These are phyloP conservation scores for Ichneumoninae sp. DNA, from an alignment of 2,888 invertebrate genomes.

Conservation along the genomic window DNA sequence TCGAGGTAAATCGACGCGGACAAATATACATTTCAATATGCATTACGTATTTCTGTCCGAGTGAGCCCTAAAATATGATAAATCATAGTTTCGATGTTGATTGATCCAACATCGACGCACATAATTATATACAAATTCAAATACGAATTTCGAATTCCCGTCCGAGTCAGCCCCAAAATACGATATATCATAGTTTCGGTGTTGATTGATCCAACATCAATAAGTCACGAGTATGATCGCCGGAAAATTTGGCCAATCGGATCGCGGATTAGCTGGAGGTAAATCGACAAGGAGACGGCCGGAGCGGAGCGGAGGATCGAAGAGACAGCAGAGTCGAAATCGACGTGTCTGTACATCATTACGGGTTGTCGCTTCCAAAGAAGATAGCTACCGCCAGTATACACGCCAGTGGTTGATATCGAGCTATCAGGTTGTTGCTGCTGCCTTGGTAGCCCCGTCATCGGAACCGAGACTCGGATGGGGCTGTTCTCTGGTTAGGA, in stretches of 20 bases:
- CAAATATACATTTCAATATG: too few species aligned
- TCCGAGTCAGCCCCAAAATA: too few species aligned
- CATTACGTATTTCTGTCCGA: too few species aligned
- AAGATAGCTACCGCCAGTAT: slow-evolving; percentile 55
- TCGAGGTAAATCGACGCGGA: not conserved
- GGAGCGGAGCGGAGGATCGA: not conserved
- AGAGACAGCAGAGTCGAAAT: slow-evolving; percentile 44
- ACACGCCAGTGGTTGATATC: slow-evolving; percentile 57
- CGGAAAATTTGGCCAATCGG: slow-evolving; percentile 1
- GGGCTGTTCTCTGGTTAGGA: slow-evolving; percentile 75
- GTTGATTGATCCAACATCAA: too few species aligned
- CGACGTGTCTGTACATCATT: slow-evolving; percentile 63
- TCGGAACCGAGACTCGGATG: slow-evolving; percentile 65
- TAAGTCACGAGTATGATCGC: not conserved
- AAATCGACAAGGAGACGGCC: not conserved
- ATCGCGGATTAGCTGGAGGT: not conserved
- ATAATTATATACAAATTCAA: too few species aligned
- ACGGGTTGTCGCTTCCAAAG: slow-evolving; percentile 67
- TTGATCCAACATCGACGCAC: too few species aligned
- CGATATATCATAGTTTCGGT: too few species aligned
- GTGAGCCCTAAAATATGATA: too few species aligned
- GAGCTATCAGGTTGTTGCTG: slow-evolving; percentile 50
- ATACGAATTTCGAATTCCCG: too few species aligned
- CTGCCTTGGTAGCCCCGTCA: slow-evolving; percentile 60
- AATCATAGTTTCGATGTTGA: too few species aligned